phyloP scores from a whole-genome alignment of 2,797 vertebrate species.

The Anabas testudineus region DNA sequence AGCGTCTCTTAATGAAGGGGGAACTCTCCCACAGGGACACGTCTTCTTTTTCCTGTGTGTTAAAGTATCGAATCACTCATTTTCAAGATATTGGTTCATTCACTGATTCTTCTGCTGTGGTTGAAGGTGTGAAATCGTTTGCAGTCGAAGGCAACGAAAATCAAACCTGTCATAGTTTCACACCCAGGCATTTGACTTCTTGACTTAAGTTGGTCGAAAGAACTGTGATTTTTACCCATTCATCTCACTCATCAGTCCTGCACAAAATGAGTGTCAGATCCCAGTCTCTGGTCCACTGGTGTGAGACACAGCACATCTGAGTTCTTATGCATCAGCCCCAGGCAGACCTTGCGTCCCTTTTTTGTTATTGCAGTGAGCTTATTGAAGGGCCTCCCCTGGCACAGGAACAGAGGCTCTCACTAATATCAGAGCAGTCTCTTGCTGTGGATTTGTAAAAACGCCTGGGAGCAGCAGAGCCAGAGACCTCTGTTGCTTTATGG shows the following conservation, averaged over 20 bases:
- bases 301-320: constrained; percentile 25
- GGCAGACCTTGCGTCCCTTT: constrained; percentile 26
- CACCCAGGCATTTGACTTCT: constrained; percentile 4
- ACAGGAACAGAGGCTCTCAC: constrained; percentile 61
- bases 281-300: constrained; percentile 31
- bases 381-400: constrained; percentile 63
- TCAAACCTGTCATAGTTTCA: constrained; percentile 14
- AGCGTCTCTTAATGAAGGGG: constrained; percentile 31
- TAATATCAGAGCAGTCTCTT: constrained; percentile 65
- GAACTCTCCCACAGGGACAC: constrained; percentile 8
- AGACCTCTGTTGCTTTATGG: constrained; percentile 34
- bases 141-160: constrained; percentile 12
- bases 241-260: constrained; percentile 9
- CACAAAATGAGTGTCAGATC: constrained; percentile 15
- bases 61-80: constrained; percentile 13
- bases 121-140: constrained; percentile 42
- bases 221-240: neutral
- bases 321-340: constrained; percentile 28
- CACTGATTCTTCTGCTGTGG: constrained; percentile 11
- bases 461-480: constrained; percentile 46
- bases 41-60: too few relatives aligned
- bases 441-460: constrained; percentile 58
- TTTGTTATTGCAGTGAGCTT: constrained; percentile 57
- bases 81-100: constrained; percentile 18
- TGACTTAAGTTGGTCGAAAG: constrained; percentile 15